Conservation (phyloP, 2,113 vertebrate genomes). For the Limnothrissa miodon region DNA sequence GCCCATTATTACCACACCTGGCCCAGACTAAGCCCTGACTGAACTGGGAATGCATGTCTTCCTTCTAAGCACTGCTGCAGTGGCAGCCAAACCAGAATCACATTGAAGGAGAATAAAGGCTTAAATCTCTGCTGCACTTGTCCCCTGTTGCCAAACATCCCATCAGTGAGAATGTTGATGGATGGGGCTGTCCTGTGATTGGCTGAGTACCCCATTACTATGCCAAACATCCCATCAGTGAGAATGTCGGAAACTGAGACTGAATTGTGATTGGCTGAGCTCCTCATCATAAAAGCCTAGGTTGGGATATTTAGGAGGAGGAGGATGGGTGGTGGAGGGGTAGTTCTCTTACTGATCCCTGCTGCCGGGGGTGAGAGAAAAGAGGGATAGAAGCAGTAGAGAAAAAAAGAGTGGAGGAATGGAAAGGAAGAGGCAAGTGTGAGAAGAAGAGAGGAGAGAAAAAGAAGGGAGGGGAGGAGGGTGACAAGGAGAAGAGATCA, state of each 20-base stretch:
- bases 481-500: slow-evolving; percentile 44
- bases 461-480: neutral
- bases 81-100: neutral
- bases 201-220: neutral
- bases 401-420: neutral
- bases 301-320: slow-evolving; percentile 25
- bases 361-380: neutral
- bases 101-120: neutral
- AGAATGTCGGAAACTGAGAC: slow-evolving; percentile 8
- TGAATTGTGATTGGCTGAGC: slow-evolving; percentile 32
- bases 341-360: slow-evolving; percentile 25
- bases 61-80: neutral
- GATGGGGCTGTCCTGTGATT: neutral
- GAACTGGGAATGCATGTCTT: neutral
- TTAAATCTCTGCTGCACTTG: slow-evolving; percentile 15
- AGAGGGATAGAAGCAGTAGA: neutral
- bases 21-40: no score
- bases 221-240: slow-evolving; percentile 35
- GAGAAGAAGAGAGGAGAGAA: neutral
- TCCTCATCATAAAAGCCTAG: slow-evolving; percentile 4
- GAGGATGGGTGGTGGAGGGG: slow-evolving; percentile 17
- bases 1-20: no score
- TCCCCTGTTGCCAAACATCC: neutral
- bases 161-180: neutral
- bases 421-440: neutral